These are phyloP conservation scores for Cisticola juncidis DNA, from an alignment of 2,113 vertebrate genomes.

Conservation along the genomic window DNA sequence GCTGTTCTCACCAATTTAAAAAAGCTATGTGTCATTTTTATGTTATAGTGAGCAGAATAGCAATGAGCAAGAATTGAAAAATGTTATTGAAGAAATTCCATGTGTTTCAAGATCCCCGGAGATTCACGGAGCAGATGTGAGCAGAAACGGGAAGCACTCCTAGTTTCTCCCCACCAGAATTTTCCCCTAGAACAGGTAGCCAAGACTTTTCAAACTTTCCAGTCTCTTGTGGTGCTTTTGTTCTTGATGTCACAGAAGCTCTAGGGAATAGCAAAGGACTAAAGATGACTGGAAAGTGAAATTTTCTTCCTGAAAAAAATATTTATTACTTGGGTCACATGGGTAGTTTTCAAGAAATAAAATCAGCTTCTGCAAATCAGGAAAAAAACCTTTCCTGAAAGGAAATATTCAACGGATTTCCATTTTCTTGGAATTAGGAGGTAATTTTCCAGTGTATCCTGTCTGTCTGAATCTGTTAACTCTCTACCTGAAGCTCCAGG, in stretches of 20 bases:
- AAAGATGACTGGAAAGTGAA: not conserved
- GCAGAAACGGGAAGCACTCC: not conserved
- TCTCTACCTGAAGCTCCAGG: not conserved
- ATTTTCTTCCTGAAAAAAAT: not conserved
- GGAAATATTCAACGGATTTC: not conserved
- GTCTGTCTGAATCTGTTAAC: not conserved
- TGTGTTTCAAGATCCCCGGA: not conserved
- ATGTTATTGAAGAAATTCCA: not conserved
- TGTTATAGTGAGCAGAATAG: not conserved
- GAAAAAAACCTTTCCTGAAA: not conserved
- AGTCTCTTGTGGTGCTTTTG: not conserved
- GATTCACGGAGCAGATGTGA: not conserved
- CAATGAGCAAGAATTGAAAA: not conserved
- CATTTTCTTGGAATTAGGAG: not conserved
- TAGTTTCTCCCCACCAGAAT: not conserved
- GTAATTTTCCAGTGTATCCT: not conserved
- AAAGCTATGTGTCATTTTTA: not conserved
- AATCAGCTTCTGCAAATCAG: not conserved
- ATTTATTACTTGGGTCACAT: not conserved
- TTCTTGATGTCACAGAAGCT: not conserved
- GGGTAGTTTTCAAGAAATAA: not conserved
- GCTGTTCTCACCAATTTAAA: not conserved
- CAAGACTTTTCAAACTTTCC: not conserved
- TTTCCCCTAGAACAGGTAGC: not conserved
- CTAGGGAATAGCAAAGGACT: not conserved